These are phyloP conservation scores for Hormiphora californensis DNA, from an alignment of 37 sponge, comb jelly and placozoan genomes.

Conservation along the genomic window DNA sequence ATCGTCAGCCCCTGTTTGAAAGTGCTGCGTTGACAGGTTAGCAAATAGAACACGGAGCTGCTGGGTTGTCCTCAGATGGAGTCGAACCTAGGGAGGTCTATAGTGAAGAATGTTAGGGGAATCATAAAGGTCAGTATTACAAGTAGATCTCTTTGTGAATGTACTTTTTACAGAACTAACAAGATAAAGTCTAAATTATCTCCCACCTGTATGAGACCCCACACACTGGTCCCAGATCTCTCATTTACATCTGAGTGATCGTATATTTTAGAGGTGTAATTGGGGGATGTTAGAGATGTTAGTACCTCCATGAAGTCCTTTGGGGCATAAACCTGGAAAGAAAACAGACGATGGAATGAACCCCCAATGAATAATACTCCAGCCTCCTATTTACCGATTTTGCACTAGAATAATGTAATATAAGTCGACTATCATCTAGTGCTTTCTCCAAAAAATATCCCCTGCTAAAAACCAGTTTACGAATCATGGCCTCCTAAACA, in stretches of 20 bases:
- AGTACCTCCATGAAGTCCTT: slow-evolving; percentile 54
- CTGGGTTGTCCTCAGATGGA: slow-evolving; percentile 48
- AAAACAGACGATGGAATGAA: too few relatives aligned
- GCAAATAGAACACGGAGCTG: slow-evolving; percentile 40
- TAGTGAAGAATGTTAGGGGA: background rate
- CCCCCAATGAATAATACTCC: too few relatives aligned
- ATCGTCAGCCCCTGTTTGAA: slow-evolving; percentile 48
- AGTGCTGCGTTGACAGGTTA: slow-evolving; percentile 52
- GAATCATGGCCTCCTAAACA: too few relatives aligned
- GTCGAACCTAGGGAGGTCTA: background rate
- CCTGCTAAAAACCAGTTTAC: too few relatives aligned
- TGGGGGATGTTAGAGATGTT: slow-evolving; percentile 24
- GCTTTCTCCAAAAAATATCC: too few relatives aligned
- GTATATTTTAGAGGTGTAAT: slow-evolving; percentile 47
- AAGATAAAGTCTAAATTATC: background rate
- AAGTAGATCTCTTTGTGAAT: background rate
- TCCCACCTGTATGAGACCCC: slow-evolving; percentile 33
- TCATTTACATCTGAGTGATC: slow-evolving; percentile 43
- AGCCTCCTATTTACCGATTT: too few relatives aligned
- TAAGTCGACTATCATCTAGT: too few relatives aligned
- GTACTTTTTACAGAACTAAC: background rate
- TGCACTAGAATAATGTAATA: too few relatives aligned
- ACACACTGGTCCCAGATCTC: slow-evolving; percentile 25
- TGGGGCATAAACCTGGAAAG: slow-evolving; percentile 48
- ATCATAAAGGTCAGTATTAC: background rate